Evolutionary conservation across 2,113 vertebrate genomes (phyloP).

Genomic region (Oxyura jamaicensis): DNA sequence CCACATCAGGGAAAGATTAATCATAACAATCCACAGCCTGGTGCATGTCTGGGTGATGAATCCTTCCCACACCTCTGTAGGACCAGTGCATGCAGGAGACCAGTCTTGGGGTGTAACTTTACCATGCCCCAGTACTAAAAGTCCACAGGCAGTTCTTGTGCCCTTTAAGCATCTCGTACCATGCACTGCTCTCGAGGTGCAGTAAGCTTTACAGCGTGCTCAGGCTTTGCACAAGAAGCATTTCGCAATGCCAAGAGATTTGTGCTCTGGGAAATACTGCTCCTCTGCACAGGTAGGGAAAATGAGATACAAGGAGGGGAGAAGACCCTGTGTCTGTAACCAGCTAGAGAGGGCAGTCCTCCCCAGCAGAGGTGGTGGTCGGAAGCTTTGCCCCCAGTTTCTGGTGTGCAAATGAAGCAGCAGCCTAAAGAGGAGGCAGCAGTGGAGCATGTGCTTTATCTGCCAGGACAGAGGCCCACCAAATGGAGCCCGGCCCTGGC

Average conservation of each 20-base stretch:
- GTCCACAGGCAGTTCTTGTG: background rate
- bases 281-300: background rate
- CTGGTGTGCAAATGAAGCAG: background rate
- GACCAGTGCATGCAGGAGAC: background rate
- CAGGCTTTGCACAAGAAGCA: background rate
- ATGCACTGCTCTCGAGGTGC: background rate
- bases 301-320: background rate
- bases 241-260: fast-evolving
- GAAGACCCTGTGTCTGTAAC: background rate
- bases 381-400: background rate
- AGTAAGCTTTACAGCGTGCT: background rate
- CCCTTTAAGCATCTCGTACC: background rate
- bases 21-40: background rate
- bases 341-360: background rate
- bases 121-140: background rate
- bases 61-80: background rate
- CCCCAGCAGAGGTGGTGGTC: background rate
- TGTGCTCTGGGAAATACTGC: background rate
- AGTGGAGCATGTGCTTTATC: background rate
- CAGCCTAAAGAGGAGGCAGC: background rate
- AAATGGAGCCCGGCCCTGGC: background rate
- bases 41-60: background rate
- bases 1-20: background rate
- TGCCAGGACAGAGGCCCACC: background rate
- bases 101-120: background rate